Base-by-base conservation (phyloP, 2,113 vertebrate genomes). In the Crocuta crocuta region DNA sequence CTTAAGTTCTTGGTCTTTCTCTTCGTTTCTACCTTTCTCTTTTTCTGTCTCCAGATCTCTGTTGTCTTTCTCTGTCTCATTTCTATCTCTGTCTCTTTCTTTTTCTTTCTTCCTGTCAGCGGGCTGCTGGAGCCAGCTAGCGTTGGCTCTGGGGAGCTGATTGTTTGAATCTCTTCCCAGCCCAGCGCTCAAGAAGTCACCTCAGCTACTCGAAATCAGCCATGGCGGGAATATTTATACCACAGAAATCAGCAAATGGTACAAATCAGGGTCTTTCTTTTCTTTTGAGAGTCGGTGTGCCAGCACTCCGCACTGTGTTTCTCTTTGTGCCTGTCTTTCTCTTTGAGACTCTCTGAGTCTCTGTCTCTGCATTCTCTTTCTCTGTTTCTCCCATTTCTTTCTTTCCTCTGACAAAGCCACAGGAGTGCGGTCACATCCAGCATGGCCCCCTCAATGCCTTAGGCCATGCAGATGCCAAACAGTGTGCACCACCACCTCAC, bases 221-320 rank as follows among this genome's bases (percentile, higher is more conserved):
- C 84, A 82, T 66, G 39, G 58, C 65, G 94, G 95, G 91, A 92
- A 76, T 92, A 95, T 85, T 90, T 88, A 93, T 81, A 78, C 90
- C 53, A 81, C 5, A 15, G 81, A 97, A 93, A 96, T 97, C 84
- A 96, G 91, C 71, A 95, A 95, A 92, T 73, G 86, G 21, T 71
- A 68, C 58, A 78, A 8, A 83, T 81, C 80, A 80, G 84, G 91
- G 17, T 33, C 81, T 71, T 83, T 76, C 21, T 55, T 0, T 19
- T 45, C 50, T 63, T 68, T 48, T 39, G 48, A 65, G 89, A 76
- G 70, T 66, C 73, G 55, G 39, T 76, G 28, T 61, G 71, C 63
- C 53, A 92, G 74, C 35, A 26, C 1, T 3, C 53, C 82, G 89
- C 12, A 0, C 50, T 70, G 13, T 66, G 11, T 33, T 71, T 74